A percentile compares a stretch with the other conserved stretches of the same genome.
phyloP scores from a whole-genome alignment of 2,888 invertebrate genomes.

The Notocelia uddmanniana region DNA sequence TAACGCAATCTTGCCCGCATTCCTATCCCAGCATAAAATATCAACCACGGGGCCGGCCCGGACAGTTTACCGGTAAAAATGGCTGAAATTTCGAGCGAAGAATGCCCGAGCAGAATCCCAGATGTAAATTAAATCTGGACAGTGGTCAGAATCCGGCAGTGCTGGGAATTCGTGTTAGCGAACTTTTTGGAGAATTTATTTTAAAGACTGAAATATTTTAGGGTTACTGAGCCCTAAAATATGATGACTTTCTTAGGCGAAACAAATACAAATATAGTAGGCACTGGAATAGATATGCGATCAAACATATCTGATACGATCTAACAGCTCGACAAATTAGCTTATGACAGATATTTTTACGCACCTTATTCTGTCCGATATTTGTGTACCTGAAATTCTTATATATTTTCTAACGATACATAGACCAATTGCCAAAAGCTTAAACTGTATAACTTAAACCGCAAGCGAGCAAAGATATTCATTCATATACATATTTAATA shows the following conservation, averaged over 20 bases:
- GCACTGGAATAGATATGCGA: too few species aligned
- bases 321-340: too few species aligned
- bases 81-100: conserved; percentile 49
- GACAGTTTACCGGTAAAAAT: conserved; percentile 49
- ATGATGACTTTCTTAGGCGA: neutral
- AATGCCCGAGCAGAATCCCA: conserved; percentile 50
- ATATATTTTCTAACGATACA: too few species aligned
- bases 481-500: too few species aligned
- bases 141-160: conserved; percentile 57
- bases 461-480: too few species aligned
- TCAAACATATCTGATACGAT: too few species aligned
- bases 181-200: conserved; percentile 43
- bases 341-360: too few species aligned
- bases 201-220: conserved; percentile 6
- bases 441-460: too few species aligned
- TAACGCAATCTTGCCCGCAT: conserved; percentile 21
- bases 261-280: neutral
- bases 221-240: neutral
- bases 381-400: too few species aligned
- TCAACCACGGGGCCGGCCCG: conserved; percentile 46
- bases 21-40: conserved; percentile 44
- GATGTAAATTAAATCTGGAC: conserved; percentile 64
- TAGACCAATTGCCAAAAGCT: too few species aligned
- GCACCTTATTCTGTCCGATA: too few species aligned
- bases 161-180: conserved; percentile 54